phyloP scores from a whole-genome alignment of 2,113 vertebrate species.

The Poicephalus gulielmi region DNA sequence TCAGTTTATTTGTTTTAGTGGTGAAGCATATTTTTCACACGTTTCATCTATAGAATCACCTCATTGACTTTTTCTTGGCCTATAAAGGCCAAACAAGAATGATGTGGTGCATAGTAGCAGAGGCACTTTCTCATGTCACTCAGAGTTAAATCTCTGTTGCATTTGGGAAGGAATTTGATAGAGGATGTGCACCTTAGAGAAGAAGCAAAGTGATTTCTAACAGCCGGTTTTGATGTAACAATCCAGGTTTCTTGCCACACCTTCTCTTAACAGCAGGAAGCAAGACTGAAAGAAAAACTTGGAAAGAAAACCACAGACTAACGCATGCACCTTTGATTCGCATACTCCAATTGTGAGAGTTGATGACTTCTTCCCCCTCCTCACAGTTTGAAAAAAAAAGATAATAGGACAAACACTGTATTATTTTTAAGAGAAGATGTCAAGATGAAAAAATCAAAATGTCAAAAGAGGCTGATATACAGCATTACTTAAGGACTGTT shows the following conservation, averaged over 20 bases:
- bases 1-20: neutral
- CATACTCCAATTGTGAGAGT: neutral
- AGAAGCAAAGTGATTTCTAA: neutral
- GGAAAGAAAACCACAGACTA: neutral
- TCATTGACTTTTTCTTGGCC: constrained; percentile 2
- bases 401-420: constrained; percentile 71
- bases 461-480: constrained; percentile 77
- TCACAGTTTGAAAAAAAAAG: constrained; percentile 48
- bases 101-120: neutral
- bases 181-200: neutral
- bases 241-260: neutral
- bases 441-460: constrained; percentile 78
- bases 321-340: neutral
- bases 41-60: neutral
- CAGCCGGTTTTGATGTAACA: neutral
- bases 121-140: neutral
- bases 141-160: neutral
- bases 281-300: neutral
- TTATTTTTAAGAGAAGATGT: constrained; percentile 78
- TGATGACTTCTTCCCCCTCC: neutral
- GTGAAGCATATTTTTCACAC: neutral
- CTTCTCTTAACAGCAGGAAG: neutral
- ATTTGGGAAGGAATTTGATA: neutral
- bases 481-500: constrained; percentile 73
- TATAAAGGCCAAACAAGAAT: neutral